phyloP scores from a whole-genome alignment of 35 echinoderm and acorn worm genomes.

The Strongylocentrotus purpuratus region DNA sequence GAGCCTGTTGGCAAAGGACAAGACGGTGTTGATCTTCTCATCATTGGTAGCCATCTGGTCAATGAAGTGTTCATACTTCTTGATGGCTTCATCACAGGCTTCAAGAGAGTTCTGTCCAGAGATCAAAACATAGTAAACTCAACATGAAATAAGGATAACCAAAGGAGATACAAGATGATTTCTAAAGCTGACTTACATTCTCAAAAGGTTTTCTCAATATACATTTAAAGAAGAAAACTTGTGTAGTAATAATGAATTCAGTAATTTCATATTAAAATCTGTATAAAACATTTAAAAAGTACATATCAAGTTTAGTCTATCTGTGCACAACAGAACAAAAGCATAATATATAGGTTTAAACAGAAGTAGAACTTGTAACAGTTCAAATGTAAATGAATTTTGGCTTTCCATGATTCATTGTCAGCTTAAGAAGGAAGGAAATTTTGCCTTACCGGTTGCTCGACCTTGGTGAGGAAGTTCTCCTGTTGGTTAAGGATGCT shows the following conservation, averaged over 20 bases:
- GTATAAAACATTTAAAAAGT: no score
- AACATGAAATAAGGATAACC: not conserved
- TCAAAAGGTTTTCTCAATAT: no score
- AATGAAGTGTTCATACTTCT: conserved; percentile 95
- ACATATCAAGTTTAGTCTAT: no score
- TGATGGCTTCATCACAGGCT: conserved; percentile 97
- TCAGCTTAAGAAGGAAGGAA: not conserved
- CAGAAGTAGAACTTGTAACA: no score
- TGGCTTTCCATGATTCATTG: no score
- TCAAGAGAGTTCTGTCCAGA: conserved; percentile 74
- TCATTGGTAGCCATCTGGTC: conserved; percentile 93
- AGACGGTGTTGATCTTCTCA: conserved; percentile 97
- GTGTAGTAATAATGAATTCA: no score
- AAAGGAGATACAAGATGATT: not conserved
- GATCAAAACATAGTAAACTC: not conserved
- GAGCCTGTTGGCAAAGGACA: conserved; percentile 79
- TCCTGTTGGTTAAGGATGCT: conserved; percentile 98
- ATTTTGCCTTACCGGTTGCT: conserved; percentile 81
- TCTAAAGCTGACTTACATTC: no score
- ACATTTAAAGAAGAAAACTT: no score
- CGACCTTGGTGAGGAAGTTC: conserved; percentile 96
- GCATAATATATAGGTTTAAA: no score
- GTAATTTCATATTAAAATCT: no score
- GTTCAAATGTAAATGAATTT: no score
- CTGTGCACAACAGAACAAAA: no score